phyloP scores from a whole-genome alignment of 37 sponge, comb jelly and placozoan species.

The Dysidea cf. avara region DNA sequence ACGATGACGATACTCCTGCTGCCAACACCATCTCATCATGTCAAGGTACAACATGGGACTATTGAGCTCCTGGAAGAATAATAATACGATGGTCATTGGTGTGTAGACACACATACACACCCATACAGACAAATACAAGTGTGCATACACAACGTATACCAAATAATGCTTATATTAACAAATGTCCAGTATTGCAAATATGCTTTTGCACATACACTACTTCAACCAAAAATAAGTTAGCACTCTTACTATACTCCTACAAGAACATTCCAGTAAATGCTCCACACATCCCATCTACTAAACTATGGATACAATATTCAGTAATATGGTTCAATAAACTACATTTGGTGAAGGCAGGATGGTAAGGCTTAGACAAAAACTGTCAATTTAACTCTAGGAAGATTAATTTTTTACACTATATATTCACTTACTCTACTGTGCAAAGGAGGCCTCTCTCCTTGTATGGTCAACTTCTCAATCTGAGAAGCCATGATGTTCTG shows the following conservation, averaged over 20 bases:
- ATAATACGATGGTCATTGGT: too few species aligned
- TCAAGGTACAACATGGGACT: constrained; percentile 75
- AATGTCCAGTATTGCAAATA: neutral
- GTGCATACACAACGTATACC: neutral
- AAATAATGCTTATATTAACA: neutral
- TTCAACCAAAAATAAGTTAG: too few species aligned
- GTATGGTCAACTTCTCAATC: constrained; percentile 82
- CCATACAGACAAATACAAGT: neutral
- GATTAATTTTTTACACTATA: neutral
- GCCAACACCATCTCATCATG: constrained; percentile 89
- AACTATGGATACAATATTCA: too few species aligned
- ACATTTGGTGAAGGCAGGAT: neutral
- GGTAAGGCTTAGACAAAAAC: neutral
- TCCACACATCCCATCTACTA: neutral
- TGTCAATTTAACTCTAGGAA: neutral
- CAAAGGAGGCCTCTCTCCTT: constrained; percentile 67
- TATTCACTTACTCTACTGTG: constrained; percentile 48
- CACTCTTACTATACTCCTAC: too few species aligned
- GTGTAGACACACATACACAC: neutral
- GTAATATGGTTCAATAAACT: too few species aligned
- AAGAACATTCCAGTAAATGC: too few species aligned
- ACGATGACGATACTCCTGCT: constrained; percentile 58
- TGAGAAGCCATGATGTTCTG: constrained; percentile 70
- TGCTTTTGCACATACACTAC: neutral
- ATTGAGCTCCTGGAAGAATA: constrained; percentile 61